Evolutionary conservation across 2,797 vertebrate genomes (phyloP).

Genomic region (Thaleichthys pacificus): DNA sequence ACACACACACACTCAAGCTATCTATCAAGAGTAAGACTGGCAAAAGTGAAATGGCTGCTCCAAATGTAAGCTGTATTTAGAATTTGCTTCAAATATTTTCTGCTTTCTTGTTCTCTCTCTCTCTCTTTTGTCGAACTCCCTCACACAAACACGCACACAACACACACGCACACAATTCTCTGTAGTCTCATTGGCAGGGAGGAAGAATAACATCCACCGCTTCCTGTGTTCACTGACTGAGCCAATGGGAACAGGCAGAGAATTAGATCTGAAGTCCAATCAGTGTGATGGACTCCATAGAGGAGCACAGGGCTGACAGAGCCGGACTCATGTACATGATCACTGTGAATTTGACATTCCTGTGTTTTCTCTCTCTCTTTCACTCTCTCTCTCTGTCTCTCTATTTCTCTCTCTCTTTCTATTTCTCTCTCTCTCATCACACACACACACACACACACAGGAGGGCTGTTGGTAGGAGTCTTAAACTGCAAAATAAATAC

Average conservation of each 20-base stretch:
- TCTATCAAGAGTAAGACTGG: neutral
- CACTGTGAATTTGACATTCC: neutral
- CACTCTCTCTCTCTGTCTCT: neutral
- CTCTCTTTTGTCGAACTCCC: neutral
- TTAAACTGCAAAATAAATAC: too few species aligned
- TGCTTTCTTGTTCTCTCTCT: neutral
- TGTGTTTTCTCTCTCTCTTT: neutral
- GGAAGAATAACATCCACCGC: neutral
- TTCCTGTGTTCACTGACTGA: conserved; percentile 4
- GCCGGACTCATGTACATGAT: too few species aligned
- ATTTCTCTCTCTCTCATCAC: too few species aligned
- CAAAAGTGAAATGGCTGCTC: neutral
- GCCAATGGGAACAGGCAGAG: neutral
- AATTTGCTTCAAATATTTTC: neutral
- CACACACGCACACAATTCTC: conserved; percentile 18
- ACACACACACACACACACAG: too few species aligned
- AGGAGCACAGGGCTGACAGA: neutral
- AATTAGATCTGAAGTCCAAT: conserved; percentile 5
- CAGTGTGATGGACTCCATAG: conserved; percentile 1
- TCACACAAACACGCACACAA: conserved; percentile 1
- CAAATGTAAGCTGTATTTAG: neutral
- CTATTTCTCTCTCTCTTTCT: neutral
- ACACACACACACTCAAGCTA: neutral
- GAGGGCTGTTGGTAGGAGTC: too few species aligned
- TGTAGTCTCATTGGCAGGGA: neutral